Evolutionary conservation across 2,113 vertebrate genomes (phyloP), one percentile per base, ranked within the genome.

Genomic region (Mastomys natalensis): DNA sequence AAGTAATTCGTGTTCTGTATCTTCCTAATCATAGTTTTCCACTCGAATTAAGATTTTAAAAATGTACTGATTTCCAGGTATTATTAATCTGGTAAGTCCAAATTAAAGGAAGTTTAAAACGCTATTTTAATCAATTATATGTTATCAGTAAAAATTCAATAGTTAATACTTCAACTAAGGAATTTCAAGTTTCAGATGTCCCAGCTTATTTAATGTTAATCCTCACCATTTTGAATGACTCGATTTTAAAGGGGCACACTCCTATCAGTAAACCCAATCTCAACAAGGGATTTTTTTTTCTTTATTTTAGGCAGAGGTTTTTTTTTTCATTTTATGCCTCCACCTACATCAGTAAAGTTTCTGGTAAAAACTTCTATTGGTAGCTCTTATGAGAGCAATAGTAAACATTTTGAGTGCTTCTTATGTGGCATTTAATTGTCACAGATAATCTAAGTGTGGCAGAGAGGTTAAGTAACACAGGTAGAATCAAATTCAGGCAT

Each of bases 121-220:
- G n/a, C 31, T 84, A 60, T 90, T 95, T 95, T 94, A 90, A 87
- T 55, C 51, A 95, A 29, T 76, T 48, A 86, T 72, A 51, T 78
- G 62, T 48, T 72, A 78, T 22, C 45, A 95, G n/a, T 22, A 90
- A 1, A 22, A 43, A 74, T 70, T 90, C 90, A 85, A 80, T 1
- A 90, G 43, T 68, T 77, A 96, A 64, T 2, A 82, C 17, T 94
- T 94, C 82, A 81, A 40, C 80, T 76, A 77, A 93, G 5, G 19
- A 45, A 80, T 84, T 94, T 85, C 53, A 94, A 94, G 60, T 15
- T 73, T 95, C 90, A 82, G 24, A n/a, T 60, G 31, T n/a, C 62
- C 37, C 53, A n/a, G 45, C 3, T 82, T 77, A 80, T 13, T 58
- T 66, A 68, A 94, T 5, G 3, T 77, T 60, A 90, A 90, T 64